Evolutionary conservation across 2,797 vertebrate species (phyloP).

Genomic region (Coreius guichenoti): DNA sequence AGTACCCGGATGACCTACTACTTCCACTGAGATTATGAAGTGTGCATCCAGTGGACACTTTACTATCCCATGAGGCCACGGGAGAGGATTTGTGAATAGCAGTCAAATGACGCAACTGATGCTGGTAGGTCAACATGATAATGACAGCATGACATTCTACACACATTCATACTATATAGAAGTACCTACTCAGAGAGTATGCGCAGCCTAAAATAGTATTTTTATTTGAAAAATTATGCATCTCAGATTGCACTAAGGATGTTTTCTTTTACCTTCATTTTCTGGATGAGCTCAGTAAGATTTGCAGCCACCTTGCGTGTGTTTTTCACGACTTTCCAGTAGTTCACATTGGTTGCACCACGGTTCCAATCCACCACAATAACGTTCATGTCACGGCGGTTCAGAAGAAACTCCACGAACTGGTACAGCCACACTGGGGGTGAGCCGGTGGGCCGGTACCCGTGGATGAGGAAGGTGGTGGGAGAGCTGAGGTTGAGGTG

Average conservation of each 20-base stretch:
- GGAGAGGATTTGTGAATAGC: background rate
- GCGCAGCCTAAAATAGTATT: background rate
- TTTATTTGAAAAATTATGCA: background rate
- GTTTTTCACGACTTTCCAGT: conserved; percentile 81
- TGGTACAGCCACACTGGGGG: conserved; percentile 81
- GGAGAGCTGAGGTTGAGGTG: conserved; percentile 74
- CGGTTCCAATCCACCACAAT: conserved; percentile 94
- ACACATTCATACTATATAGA: background rate
- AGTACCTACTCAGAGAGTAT: background rate
- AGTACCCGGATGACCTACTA: background rate
- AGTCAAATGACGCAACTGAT: background rate
- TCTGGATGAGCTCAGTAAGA: conserved; percentile 78
- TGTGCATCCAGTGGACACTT: background rate
- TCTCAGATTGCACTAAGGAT: background rate
- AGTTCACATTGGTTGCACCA: conserved; percentile 88
- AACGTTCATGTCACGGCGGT: conserved; percentile 79
- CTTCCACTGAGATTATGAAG: background rate
- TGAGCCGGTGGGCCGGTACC: conserved; percentile 87
- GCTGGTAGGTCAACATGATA: background rate
- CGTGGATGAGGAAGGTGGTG: conserved; percentile 88
- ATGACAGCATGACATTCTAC: background rate
- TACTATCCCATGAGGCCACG: background rate
- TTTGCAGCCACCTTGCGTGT: conserved; percentile 77
- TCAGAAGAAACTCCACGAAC: conserved; percentile 73
- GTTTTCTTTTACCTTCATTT: conserved; percentile 82